Evolutionary conservation across 2,888 invertebrate species (phyloP).

Genomic region (Pandemis heparana): DNA sequence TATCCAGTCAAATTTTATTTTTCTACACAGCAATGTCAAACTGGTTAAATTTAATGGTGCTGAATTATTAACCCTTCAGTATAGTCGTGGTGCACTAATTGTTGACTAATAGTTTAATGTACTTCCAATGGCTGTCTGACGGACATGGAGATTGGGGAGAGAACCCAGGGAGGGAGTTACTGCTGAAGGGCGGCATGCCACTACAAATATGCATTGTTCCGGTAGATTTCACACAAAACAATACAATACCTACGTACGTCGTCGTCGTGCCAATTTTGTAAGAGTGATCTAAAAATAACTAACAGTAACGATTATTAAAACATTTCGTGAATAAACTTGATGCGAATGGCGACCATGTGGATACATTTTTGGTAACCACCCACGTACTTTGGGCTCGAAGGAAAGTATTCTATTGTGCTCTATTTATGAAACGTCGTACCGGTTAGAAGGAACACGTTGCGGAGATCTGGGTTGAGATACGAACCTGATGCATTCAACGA

Average conservation of each 20-base stretch:
- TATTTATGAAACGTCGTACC: constrained; percentile 62
- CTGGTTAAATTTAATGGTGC: neutral
- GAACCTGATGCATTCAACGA: constrained; percentile 44
- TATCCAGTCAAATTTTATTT: neutral
- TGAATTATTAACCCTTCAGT: constrained; percentile 43
- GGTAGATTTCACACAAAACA: constrained; percentile 42
- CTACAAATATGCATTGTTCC: constrained; percentile 41
- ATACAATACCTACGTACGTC: constrained; percentile 2
- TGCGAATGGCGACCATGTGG: constrained; percentile 30
- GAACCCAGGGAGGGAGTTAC: constrained; percentile 53
- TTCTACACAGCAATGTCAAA: neutral
- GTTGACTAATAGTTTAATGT: constrained; percentile 79
- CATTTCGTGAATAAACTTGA: constrained; percentile 22
- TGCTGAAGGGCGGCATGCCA: constrained; percentile 39
- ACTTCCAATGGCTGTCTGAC: constrained; percentile 67
- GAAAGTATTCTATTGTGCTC: constrained; percentile 58
- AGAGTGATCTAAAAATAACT: constrained; percentile 19
- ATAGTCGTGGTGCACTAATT: constrained; percentile 60
- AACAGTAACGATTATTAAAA: neutral
- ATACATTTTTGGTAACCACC: constrained; percentile 40
- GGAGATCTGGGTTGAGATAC: constrained; percentile 57
- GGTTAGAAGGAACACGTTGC: constrained; percentile 53
- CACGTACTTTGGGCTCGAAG: constrained; percentile 34
- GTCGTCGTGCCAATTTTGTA: neutral
- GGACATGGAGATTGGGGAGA: constrained; percentile 50